Evolutionary conservation across 1,140 invertebrate species (phyloP), one percentile per base, ranked within the genome.

Genomic region (Brachionus asplanchnoidis): DNA sequence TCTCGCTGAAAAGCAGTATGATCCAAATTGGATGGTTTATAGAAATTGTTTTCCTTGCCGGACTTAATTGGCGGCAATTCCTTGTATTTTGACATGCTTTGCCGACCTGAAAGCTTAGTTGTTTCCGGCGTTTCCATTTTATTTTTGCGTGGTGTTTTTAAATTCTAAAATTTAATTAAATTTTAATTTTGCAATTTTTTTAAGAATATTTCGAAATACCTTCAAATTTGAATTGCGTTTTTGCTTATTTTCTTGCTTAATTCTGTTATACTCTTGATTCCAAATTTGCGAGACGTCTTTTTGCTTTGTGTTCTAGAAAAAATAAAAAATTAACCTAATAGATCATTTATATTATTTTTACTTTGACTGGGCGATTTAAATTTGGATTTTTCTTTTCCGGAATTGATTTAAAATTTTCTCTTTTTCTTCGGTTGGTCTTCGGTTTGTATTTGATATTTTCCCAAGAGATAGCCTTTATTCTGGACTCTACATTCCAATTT

Each of bases 361-460:
- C 66, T n/a, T 26, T 14, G 23, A 36, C 3, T 28, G 14, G 2
- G 23, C 11, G 66, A 70, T 14, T 70, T 70, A 70, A 12, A 7
- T 70, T 70, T 70, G 17, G 8, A 70, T 70, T 77, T 26, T 77
- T 77, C 8, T 26, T 77, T 77, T 77, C 44, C 3, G 42, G 73
- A 50, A 50, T 77, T 20, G 40, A 36, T 50, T 77, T 77, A 28
- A 77, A 36, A 11, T 53, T 77, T n/a, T 77, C 46, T 50, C 50
- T 17, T 12, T 50, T 46, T 26, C 53, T 50, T 28, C 20, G 46
- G 3, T 23, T 77, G 0, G 6, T 50, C 4, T 50, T n/a, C 5
- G 79, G 53, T 12, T 65, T 60, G 42, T 82, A 82, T 40, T 68
- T 82, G n/a, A 82, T 40, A 68, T 82, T 82, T 23, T 82, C 79